Base-by-base conservation (phyloP, 1,140 invertebrate species). In the Dermatophagoides farinae region DNA sequence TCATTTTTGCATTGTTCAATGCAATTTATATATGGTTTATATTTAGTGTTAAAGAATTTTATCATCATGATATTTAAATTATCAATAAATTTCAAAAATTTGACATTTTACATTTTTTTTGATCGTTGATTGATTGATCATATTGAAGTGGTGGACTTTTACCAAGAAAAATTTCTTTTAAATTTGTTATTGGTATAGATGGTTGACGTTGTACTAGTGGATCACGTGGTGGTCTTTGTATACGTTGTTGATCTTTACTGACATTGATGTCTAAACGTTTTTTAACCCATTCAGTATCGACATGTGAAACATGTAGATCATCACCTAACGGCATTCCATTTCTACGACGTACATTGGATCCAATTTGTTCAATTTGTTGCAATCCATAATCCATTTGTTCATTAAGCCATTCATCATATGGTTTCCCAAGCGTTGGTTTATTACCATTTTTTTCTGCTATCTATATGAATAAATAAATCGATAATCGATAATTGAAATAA, bases 361-460 rank as follows among this genome's bases (percentile, higher is more conserved):
- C 11, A 62, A 46, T 2, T 62, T 59, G 38, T 43, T 18, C 31
- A 31, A 31, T 31, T 47, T 47, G 1, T 20, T 23, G 2, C 18
- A 47, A 4, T 44, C 53, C 6, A 38, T 25, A n/a, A n/a, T 55
- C 53, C 39, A 25, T 31, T 40, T 55, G 53, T 22, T 44, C 41
- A 23, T 39, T 23, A n/a, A 55, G 31, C 53, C 53, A 55, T 44
- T 55, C 53, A 23, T 67, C 66, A 16, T 65, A 66, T 22, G 66
- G 66, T 60, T 65, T 62, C 0, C 66, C 66, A 25, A 67, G 38
- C n/a, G 62, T 53, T 1, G 66, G 66, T 8, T 66, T 66, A 31
- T 31, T 31, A 60, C 72, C 74, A 54, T 75, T 69, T n/a, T 70
- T 68, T 25, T 65, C 64, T 23, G 74, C 65, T 61, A 71, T 68